Evolutionary conservation across 2,797 vertebrate species (phyloP).

Genomic region (Bovichtus diacanthus): DNA sequence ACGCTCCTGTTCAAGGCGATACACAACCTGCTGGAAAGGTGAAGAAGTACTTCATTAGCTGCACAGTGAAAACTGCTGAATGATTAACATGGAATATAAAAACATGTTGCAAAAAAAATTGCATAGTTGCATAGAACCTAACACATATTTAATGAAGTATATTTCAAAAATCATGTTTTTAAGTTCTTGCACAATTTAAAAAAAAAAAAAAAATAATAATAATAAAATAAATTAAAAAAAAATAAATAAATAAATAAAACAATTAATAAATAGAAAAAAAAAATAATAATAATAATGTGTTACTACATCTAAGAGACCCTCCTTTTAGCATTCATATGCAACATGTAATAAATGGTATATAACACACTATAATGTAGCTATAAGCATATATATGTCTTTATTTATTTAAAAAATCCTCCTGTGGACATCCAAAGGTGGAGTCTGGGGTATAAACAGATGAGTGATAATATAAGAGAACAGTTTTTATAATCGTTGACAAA

Average conservation of each 20-base stretch:
- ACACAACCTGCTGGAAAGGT: constrained; percentile 98
- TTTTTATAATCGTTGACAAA: neutral
- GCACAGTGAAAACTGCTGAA: constrained; percentile 10
- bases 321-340: neutral
- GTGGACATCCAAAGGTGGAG: neutral
- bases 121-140: neutral
- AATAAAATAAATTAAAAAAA: no score
- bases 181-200: neutral
- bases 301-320: neutral
- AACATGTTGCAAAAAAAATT: constrained; percentile 17
- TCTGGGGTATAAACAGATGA: neutral
- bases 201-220: no score
- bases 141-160: neutral
- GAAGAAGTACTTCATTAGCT: constrained; percentile 50
- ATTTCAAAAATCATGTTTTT: no score
- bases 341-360: neutral
- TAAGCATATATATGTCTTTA: neutral
- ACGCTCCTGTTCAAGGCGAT: constrained; percentile 99
- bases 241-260: no score
- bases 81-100: constrained; percentile 3
- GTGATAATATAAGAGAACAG: neutral
- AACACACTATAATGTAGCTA: neutral
- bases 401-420: neutral
- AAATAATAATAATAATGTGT: no score
- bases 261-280: no score